A percentile compares a stretch with the other conserved stretches of the same genome.
phyloP scores from a whole-genome alignment of 2,113 vertebrate species.

The Turdus rufiventris region DNA sequence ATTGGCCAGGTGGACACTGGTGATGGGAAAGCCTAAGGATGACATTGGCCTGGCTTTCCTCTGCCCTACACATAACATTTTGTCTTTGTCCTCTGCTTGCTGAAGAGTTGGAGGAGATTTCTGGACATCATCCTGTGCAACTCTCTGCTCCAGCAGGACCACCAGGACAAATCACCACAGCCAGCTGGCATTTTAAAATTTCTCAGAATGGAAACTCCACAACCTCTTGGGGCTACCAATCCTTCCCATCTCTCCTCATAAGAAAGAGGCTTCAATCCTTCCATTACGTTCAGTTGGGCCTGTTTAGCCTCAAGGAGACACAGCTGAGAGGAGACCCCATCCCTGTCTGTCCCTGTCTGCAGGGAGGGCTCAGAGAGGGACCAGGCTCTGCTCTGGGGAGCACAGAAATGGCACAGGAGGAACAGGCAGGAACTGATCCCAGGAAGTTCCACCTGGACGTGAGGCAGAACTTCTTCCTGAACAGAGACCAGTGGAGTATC shows the following conservation, averaged over 20 bases:
- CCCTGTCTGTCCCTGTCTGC: background rate
- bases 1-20: background rate
- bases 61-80: background rate
- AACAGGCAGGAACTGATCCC: background rate
- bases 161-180: too few species aligned
- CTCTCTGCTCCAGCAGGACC: background rate
- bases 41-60: background rate
- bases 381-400: background rate
- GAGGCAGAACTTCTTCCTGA: background rate
- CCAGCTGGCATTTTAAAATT: background rate
- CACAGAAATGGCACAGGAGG: background rate
- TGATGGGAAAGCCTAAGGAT: background rate
- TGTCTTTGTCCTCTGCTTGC: background rate
- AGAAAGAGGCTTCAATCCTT: background rate
- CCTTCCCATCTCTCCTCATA: fast-evolving
- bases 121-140: background rate
- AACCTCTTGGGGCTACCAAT: background rate
- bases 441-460: background rate
- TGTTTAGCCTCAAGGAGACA: background rate
- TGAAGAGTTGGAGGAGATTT: background rate
- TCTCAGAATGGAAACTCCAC: background rate
- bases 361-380: background rate
- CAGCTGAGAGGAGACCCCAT: background rate
- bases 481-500: background rate
- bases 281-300: fast-evolving